Percentiles rank a stretch among this genome's conserved stretches.
Evolutionary conservation across 2,797 vertebrate species (phyloP).

Genomic region (Sebastes kiyomatsui): DNA sequence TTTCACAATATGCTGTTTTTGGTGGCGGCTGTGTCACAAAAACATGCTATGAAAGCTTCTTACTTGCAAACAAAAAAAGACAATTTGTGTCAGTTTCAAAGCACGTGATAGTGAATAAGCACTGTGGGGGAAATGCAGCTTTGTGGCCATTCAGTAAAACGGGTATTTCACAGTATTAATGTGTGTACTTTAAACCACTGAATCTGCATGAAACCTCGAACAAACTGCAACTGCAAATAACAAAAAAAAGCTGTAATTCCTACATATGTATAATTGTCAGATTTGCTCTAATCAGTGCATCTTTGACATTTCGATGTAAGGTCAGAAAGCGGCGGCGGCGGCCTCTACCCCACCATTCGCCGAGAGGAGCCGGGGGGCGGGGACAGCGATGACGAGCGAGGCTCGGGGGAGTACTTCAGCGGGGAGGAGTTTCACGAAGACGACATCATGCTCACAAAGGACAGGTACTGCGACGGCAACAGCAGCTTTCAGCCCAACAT

Average conservation of each 20-base stretch:
- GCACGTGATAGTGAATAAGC: not conserved
- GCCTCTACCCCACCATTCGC: constrained; percentile 85
- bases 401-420: constrained; percentile 90
- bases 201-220: not conserved
- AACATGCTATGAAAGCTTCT: not conserved
- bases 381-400: constrained; percentile 86
- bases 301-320: constrained; percentile 67
- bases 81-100: not conserved
- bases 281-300: not conserved
- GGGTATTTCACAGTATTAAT: not conserved
- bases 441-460: constrained; percentile 85
- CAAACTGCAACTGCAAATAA: not conserved
- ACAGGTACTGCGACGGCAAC: constrained; percentile 79
- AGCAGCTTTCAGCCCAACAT: not conserved
- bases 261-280: not conserved
- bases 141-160: not conserved
- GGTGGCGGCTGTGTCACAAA: not conserved
- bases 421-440: constrained; percentile 92
- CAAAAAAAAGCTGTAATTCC: not conserved
- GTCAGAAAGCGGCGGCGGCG: constrained; percentile 86
- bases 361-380: constrained; percentile 78
- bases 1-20: not conserved
- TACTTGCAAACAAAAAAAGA: not conserved
- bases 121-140: not conserved
- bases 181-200: too few species aligned